These are phyloP conservation scores for Drosophila melanica DNA, from an alignment of 1,140 invertebrate species.

Conservation along the genomic window DNA sequence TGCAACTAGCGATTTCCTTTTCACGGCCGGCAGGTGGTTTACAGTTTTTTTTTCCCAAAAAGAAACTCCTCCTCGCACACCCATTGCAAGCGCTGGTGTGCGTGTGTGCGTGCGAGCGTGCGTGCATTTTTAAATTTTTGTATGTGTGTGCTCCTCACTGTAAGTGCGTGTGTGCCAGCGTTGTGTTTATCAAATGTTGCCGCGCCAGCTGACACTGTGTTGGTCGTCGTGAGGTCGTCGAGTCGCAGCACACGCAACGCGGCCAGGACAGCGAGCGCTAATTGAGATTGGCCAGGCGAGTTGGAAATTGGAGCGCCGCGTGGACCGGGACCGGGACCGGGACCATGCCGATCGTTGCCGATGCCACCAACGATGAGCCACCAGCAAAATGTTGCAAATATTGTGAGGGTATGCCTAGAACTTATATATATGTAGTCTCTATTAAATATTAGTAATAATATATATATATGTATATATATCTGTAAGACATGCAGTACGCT, in stretches of 20 bases:
- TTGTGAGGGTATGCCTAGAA: slow-evolving; percentile 84
- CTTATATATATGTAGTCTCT: slow-evolving; percentile 56
- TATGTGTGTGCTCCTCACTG: neutral
- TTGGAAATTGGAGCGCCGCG: slow-evolving; percentile 26
- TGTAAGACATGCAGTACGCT: neutral
- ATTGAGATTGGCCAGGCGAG: slow-evolving; percentile 14
- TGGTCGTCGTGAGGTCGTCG: slow-evolving; percentile 24
- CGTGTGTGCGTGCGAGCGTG: neutral
- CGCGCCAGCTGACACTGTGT: slow-evolving; percentile 38
- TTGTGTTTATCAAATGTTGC: slow-evolving; percentile 17
- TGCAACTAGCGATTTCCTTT: slow-evolving; percentile 7
- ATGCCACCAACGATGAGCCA: slow-evolving; percentile 82
- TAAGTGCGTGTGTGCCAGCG: neutral
- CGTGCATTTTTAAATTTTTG: neutral
- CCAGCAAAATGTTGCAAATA: slow-evolving; percentile 84
- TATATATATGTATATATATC: slow-evolving; percentile 8
- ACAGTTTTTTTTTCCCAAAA: neutral
- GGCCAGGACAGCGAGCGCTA: slow-evolving; percentile 9
- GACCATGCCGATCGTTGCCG: slow-evolving; percentile 84
- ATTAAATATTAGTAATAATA: neutral
- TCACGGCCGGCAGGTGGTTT: slow-evolving; percentile 43
- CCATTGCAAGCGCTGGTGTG: slow-evolving; percentile 30
- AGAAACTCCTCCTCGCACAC: slow-evolving; percentile 10
- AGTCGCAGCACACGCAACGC: neutral
- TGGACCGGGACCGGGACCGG: slow-evolving; percentile 33